These are phyloP conservation scores for Coecobrya sp. DNA, from an alignment of 2,888 invertebrate genomes.

Conservation along the genomic window DNA sequence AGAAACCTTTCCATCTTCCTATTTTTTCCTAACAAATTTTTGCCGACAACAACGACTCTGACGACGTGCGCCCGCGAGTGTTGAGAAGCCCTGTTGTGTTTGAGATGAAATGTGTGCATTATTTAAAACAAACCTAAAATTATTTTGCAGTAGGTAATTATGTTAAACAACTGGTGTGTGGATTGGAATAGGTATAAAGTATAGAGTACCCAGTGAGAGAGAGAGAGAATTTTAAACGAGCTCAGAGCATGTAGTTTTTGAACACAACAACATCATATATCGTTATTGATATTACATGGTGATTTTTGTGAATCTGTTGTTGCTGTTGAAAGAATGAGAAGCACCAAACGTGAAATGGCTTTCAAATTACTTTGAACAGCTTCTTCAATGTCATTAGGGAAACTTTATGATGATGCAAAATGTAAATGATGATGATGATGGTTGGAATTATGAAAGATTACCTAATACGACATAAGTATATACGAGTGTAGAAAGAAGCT, in stretches of 20 bases:
- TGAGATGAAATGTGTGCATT: neutral
- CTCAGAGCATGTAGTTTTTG: slow-evolving; percentile 22
- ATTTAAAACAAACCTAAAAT: slow-evolving; percentile 34
- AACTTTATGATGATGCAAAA: slow-evolving; percentile 8
- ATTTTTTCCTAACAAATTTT: neutral
- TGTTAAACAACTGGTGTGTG: slow-evolving; percentile 48
- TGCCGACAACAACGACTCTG: neutral
- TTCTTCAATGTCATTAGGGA: slow-evolving; percentile 56
- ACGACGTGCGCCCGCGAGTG: neutral
- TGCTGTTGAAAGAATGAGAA: slow-evolving; percentile 4
- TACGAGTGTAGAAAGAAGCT: too few species aligned
- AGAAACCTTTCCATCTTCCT: slow-evolving; percentile 5
- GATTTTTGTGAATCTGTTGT: neutral
- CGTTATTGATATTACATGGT: neutral
- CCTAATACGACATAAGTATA: too few species aligned
- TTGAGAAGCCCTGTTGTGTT: slow-evolving; percentile 27
- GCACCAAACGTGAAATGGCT: slow-evolving; percentile 58
- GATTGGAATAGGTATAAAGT: slow-evolving; percentile 12
- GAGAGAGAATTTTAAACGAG: neutral
- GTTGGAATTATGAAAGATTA: slow-evolving; percentile 35
- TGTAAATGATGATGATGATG: neutral
- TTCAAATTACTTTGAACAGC: slow-evolving; percentile 53
- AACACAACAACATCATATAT: slow-evolving; percentile 21
- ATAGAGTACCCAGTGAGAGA: neutral
- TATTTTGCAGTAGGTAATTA: slow-evolving; percentile 58